Evolutionary conservation across 2,113 vertebrate species (phyloP).

Genomic region (Silurus meridionalis): DNA sequence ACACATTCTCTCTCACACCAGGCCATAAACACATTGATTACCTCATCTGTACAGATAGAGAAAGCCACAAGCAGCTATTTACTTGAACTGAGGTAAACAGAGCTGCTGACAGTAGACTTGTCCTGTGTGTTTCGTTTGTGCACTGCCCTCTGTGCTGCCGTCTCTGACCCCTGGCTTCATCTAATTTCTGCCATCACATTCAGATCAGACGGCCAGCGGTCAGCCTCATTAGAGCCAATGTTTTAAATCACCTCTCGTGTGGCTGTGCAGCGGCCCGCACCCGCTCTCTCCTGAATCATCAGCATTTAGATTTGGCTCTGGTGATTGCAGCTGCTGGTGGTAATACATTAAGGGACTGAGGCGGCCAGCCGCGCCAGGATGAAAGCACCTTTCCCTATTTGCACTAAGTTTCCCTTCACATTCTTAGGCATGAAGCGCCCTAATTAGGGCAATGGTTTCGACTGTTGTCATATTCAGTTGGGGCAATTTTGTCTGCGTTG

Average conservation of each 20-base stretch:
- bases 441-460: conserved; percentile 75
- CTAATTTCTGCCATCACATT: conserved; percentile 78
- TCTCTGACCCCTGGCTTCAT: conserved; percentile 70
- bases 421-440: conserved; percentile 73
- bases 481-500: conserved; percentile 76
- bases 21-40: conserved; percentile 71
- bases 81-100: conserved; percentile 73
- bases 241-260: conserved; percentile 78
- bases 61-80: conserved; percentile 66
- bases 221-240: conserved; percentile 80
- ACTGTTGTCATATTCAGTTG: conserved; percentile 73
- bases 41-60: conserved; percentile 69
- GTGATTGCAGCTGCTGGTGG: conserved; percentile 80
- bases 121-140: conserved; percentile 70
- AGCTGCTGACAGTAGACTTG: conserved; percentile 60
- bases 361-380: conserved; percentile 68
- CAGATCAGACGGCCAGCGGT: conserved; percentile 76
- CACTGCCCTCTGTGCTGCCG: conserved; percentile 63
- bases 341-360: conserved; percentile 82
- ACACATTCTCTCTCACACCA: conserved; percentile 52
- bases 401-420: conserved; percentile 74
- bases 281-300: conserved; percentile 73
- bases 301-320: conserved; percentile 78
- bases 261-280: conserved; percentile 68
- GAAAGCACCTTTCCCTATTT: conserved; percentile 78